Base-by-base conservation (phyloP, 2,797 vertebrate species). In the Heteromormyrus szaboi region DNA sequence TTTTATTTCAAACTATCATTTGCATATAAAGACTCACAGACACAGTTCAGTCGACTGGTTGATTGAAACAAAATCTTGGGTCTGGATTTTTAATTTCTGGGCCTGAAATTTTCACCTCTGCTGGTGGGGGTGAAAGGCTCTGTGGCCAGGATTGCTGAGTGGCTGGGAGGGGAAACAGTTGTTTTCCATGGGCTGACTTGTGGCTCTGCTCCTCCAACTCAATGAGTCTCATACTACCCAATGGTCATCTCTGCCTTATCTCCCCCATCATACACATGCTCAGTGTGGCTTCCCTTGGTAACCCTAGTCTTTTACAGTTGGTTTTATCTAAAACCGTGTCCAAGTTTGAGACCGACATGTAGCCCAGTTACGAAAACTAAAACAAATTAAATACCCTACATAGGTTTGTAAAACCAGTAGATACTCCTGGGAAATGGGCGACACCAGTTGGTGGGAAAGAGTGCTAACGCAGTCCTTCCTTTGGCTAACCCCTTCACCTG, bases 111-210 rank as follows among this genome's bases (percentile, higher is more conserved):
- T 68, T 29, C 4, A 33, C 65, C 3, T 33, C 65, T 72, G 92
- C 93, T 94, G 91, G 96, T 56, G 96, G 25, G 93, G 91, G 53
- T 96, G 94, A 90, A 96, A 96, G 83, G 93, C 94, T 50, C 95
- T 95, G 33, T 93, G 93, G 72, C 95, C 95, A 44, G 95, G 50
- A 19, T n/a, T 79, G 37, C 37, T 41, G 37, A 7, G 0, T 79
- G 33, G 17, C 37, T 79, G 72, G 72, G 37, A 59, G 8, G 65
- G n/a, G n/a, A 37, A 6, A 72, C 5, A 19, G 41, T 79, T 41
- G 72, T 46, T 79, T 79, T 79, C 41, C 19, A 41, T 46, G 37
- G 19, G 37, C 37, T 79, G 19, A 79, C 6, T n/a, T 46, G 76
- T 46, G 41, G 2, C 8, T 79, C 76, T 79, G 33, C 41, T n/a